Evolutionary conservation across 2,888 invertebrate genomes (phyloP).

Genomic region (Pyrocoelia pectoralis): DNA sequence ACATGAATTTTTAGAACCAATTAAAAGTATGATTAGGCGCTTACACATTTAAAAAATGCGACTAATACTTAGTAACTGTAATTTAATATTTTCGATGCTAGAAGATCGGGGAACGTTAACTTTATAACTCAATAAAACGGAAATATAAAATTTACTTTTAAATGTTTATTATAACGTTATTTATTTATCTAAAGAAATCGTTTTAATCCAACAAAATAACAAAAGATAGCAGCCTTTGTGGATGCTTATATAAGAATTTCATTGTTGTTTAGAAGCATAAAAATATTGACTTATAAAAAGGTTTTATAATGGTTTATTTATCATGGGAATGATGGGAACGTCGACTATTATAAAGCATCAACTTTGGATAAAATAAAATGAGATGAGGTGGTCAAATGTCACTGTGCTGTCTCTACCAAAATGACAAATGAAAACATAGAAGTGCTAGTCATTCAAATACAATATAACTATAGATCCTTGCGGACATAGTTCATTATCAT

Average conservation of each 20-base stretch:
- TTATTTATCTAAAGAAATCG: slow-evolving; percentile 7
- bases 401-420: slow-evolving; percentile 54
- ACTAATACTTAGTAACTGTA: no score
- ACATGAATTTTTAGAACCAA: no score
- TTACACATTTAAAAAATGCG: no score
- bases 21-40: no score
- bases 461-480: slow-evolving; percentile 47
- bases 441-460: slow-evolving; percentile 56
- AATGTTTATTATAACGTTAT: background rate
- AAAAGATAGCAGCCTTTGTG: background rate
- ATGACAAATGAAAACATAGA: slow-evolving; percentile 59
- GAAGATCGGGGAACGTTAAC: background rate
- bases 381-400: slow-evolving; percentile 59
- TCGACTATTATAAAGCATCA: slow-evolving; percentile 48
- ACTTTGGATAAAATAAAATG: slow-evolving; percentile 38
- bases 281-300: slow-evolving; percentile 34
- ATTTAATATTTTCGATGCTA: no score
- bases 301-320: slow-evolving; percentile 36
- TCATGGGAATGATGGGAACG: slow-evolving; percentile 51
- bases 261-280: slow-evolving; percentile 27
- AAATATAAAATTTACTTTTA: background rate
- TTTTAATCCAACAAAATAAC: slow-evolving; percentile 3
- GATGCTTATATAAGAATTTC: slow-evolving; percentile 24
- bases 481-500: slow-evolving; percentile 49
- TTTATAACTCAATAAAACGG: background rate